These are phyloP conservation scores for Pagetopsis macropterus DNA, from an alignment of 2,797 vertebrate genomes.

Conservation along the genomic window DNA sequence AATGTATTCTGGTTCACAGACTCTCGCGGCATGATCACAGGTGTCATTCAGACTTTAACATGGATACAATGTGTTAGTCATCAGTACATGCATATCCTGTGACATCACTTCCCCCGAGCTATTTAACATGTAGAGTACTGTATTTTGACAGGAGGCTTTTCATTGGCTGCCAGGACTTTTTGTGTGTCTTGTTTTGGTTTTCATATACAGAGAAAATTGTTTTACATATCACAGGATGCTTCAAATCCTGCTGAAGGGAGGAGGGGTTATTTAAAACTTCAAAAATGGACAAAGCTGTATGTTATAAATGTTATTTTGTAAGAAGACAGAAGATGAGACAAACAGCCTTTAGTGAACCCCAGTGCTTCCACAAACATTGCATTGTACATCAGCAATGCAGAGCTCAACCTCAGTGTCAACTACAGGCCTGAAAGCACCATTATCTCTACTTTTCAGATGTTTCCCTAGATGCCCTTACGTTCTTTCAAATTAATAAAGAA, in stretches of 20 bases:
- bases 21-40: constrained; percentile 48
- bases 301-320: constrained; percentile 39
- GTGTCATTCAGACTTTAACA: constrained; percentile 59
- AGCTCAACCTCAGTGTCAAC: constrained; percentile 34
- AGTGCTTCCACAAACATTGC: constrained; percentile 22
- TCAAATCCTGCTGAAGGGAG: constrained; percentile 33
- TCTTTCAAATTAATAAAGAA: constrained; percentile 2
- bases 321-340: constrained; percentile 9
- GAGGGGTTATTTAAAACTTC: constrained; percentile 38
- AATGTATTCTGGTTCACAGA: constrained; percentile 55
- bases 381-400: constrained; percentile 21
- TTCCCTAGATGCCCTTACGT: background rate
- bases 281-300: constrained; percentile 43
- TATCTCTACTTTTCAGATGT: constrained; percentile 39
- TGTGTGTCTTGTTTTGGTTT: constrained; percentile 65
- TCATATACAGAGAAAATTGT: constrained; percentile 65
- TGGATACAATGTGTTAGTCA: constrained; percentile 76
- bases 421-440: constrained; percentile 35
- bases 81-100: constrained; percentile 72
- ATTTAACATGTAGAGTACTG: constrained; percentile 61
- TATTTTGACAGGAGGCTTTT: constrained; percentile 77
- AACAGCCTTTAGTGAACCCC: constrained; percentile 12
- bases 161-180: constrained; percentile 65
- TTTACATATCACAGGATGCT: constrained; percentile 71
- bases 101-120: constrained; percentile 76